Evolutionary conservation across 2,888 invertebrate species (phyloP), one percentile per base, ranked within the genome.

Genomic region (Ditula angustiorana): DNA sequence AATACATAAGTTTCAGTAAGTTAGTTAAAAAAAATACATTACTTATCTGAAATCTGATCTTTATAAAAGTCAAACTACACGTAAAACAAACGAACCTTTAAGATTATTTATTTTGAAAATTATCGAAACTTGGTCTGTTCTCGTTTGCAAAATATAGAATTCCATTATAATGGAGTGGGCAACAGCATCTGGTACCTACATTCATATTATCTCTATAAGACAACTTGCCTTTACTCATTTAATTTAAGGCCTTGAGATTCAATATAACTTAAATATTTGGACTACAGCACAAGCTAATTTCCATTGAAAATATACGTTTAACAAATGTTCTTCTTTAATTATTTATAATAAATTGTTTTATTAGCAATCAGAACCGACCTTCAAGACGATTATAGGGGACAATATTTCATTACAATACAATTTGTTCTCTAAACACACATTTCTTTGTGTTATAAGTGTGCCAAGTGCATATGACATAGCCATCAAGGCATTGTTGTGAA

Each of bases 401-500:
- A n/a, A n/a, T n/a, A n/a, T n/a, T n/a, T 44, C 30, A 23, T 57
- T 7, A 16, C 30, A 49, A 44, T 23, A 23, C 46, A 57, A 57
- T 50, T 64, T 64, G 57, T 58, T 56, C 41, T 60, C 50, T 53
- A 49, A 55, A 46, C 46, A 21, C 55, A 49, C 64, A 58, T 46
- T 67, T 68, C 71, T 68, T 71, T 71, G 71, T 71, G 61, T 66
- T 19, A 28, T 19, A 70, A 57, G 61, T 70, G 49, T 69, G 71
- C 70, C 71, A 70, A 71, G 69, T 67, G 68, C 62, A 59, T 62
- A 58, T 52, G 49, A 46, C 47, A 53, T 44, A 61, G 33, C 30
- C 52, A 44, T 33, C 57, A 37, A 19, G 56, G 37, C 49, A 37
- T 37, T 57, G 23, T 33, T 37, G 46, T 70, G 69, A 67, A 65